phyloP scores from a whole-genome alignment of 2,888 invertebrate genomes.

The Saturnia japonica region DNA sequence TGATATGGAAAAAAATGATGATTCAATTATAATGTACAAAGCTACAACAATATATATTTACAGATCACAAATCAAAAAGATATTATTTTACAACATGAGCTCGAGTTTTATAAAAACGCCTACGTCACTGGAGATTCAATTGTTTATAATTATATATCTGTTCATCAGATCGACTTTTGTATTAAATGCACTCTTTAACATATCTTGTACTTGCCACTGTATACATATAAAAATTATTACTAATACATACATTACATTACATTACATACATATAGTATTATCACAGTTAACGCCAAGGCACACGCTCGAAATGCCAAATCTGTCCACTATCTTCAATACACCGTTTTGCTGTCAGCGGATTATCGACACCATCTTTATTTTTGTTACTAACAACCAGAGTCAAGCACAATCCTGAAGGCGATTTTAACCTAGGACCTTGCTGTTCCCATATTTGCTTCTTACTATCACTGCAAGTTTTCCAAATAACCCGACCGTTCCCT shows the following conservation, averaged over 20 bases:
- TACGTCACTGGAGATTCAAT: not conserved
- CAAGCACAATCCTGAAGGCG: constrained; percentile 58
- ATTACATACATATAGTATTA: too few relatives aligned
- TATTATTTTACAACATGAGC: too few relatives aligned
- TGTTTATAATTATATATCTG: not conserved
- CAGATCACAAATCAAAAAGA: not conserved
- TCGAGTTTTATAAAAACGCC: not conserved
- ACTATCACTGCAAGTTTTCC: constrained; percentile 86
- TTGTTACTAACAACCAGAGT: constrained; percentile 51
- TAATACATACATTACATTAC: too few relatives aligned
- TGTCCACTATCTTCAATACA: constrained; percentile 83
- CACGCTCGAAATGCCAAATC: constrained; percentile 85
- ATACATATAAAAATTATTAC: not conserved
- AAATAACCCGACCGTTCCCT: constrained; percentile 84
- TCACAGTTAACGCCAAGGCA: constrained; percentile 82
- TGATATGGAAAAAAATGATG: too few relatives aligned
- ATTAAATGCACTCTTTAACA: not conserved
- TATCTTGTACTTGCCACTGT: constrained; percentile 32
- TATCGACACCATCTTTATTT: constrained; percentile 50
- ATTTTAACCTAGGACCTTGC: constrained; percentile 66
- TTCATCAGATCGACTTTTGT: not conserved
- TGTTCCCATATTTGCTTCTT: constrained; percentile 87
- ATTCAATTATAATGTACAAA: not conserved
- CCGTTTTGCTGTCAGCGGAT: constrained; percentile 80
- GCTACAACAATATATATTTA: not conserved